Evolutionary conservation across 1,140 invertebrate species (phyloP).

Genomic region (Penaeus vannamei): DNA sequence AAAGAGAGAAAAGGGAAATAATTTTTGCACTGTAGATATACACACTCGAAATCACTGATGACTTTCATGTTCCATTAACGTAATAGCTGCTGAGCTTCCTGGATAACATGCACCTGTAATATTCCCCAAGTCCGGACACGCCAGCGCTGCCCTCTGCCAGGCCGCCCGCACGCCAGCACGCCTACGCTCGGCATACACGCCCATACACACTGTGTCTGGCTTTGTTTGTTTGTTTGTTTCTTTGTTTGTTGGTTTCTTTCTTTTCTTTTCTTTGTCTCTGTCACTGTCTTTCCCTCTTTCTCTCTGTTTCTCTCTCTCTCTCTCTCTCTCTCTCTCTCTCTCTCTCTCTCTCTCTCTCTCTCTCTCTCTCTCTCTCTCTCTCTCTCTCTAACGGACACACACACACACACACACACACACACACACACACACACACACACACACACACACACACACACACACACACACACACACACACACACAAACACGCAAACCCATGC

Average conservation of each 20-base stretch:
- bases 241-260: background rate
- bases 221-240: background rate
- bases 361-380: background rate
- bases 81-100: no score
- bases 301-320: background rate
- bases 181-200: background rate
- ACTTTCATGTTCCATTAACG: no score
- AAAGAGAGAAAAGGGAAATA: no score
- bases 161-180: background rate
- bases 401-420: background rate
- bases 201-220: background rate
- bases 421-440: conserved; percentile 1
- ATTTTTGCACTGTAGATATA: no score
- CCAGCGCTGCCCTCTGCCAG: background rate
- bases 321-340: background rate
- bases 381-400: no score
- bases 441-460: conserved; percentile 42
- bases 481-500: background rate
- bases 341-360: background rate
- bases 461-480: conserved; percentile 41
- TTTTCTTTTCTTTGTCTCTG: background rate
- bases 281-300: conserved; percentile 26
- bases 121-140: background rate
- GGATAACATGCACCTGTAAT: no score
- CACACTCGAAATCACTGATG: no score